Base-by-base conservation (phyloP, 2,888 invertebrate species). In the Caradrina kadenii region DNA sequence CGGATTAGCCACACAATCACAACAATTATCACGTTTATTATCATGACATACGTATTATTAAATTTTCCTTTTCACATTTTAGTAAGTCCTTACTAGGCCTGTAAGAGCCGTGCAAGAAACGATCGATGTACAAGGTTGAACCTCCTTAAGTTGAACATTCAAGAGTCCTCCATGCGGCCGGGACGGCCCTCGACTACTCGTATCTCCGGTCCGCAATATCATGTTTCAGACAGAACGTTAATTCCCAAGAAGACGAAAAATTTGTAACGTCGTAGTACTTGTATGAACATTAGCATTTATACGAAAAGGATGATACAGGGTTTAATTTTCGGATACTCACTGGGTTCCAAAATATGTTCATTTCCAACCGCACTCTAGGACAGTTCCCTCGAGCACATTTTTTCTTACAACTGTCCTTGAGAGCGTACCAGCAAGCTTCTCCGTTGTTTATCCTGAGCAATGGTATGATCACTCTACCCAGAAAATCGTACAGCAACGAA, bases 401-500 rank as follows among this genome's bases (percentile, higher is more conserved):
- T 49, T 92, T 85, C 77, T 91, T 93, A 56, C 74, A 87, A 72
- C 81, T 90, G 69, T 94, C 91, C 73, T 96, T 96, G 7, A 96
- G 81, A 0, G 92, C 94, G 74, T 92, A 94, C 95, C 95, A 95
- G 0, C 91, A 88, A 50, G 83, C 75, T 69, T 92, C 91, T 1
- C 91, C 91, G 49, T 92, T 92, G 1, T 73, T 75, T 71, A 95
- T 90, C 73, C 91, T 89, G 1, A 94, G 86, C 52, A 96, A 72
- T 0, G 95, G 95, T 76, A 96, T 93, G 0, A 92, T 91, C 1
- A 95, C 87, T 70, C 91, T 89, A 0, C 95, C 95, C 45, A 95
- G 68, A 6, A 89, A 87, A 45, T 93, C 92, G 50, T 84, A 89
- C 7, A 86, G 77, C 8, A 91, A 69, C 0, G 86, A 73, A 19